These are phyloP conservation scores for Dreissena polymorpha DNA, from an alignment of 1,140 invertebrate genomes.

Conservation along the genomic window DNA sequence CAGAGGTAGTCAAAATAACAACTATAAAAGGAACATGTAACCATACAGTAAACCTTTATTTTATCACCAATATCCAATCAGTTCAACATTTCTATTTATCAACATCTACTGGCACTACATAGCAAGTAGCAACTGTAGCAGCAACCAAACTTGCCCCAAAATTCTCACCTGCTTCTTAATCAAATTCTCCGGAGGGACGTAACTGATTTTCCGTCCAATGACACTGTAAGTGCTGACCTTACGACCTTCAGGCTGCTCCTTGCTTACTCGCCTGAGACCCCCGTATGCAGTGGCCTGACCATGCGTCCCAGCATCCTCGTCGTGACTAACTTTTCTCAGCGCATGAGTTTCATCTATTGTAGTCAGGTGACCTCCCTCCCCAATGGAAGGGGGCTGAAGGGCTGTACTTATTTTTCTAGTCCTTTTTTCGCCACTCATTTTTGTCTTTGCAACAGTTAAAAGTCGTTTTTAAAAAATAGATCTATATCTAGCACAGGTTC, in stretches of 20 bases:
- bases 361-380: slow-evolving; percentile 26
- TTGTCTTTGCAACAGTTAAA: not conserved
- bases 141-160: not conserved
- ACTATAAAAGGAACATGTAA: too few species aligned
- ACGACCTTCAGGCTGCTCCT: slow-evolving; percentile 30
- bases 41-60: too few species aligned
- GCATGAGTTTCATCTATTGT: slow-evolving; percentile 36
- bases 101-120: too few species aligned
- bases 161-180: slow-evolving; percentile 36
- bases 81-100: too few species aligned
- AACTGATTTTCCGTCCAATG: slow-evolving; percentile 41
- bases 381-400: slow-evolving; percentile 36
- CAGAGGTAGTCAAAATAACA: too few species aligned
- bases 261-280: slow-evolving; percentile 33
- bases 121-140: too few species aligned
- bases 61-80: too few species aligned
- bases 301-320: not conserved
- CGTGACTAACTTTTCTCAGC: slow-evolving; percentile 39
- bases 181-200: slow-evolving; percentile 35
- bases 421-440: slow-evolving; percentile 47
- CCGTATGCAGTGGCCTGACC: not conserved
- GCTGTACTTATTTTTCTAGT: slow-evolving; percentile 45
- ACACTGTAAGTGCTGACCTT: slow-evolving; percentile 45
- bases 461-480: too few species aligned
- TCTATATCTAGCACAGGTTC: too few species aligned